Conservation (phyloP, 2,797 vertebrate species). For the Vipera latastei region DNA sequence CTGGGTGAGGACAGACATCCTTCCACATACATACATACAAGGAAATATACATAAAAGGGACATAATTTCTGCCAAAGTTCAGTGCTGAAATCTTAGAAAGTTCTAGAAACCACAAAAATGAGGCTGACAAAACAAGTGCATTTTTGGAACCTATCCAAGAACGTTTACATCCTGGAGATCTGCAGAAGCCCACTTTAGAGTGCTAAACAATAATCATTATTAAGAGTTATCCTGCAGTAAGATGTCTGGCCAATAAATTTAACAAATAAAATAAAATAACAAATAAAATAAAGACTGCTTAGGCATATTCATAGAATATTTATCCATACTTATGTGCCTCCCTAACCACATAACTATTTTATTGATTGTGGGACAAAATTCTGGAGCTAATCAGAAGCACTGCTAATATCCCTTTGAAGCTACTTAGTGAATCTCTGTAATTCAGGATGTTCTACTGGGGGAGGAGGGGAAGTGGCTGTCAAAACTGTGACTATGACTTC, state of each 20-base stretch:
- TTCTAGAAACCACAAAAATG: no score
- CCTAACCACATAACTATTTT: not conserved
- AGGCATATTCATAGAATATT: not conserved
- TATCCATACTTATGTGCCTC: not conserved
- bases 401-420: not conserved
- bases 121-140: not conserved
- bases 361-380: not conserved
- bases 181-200: not conserved
- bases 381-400: not conserved
- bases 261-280: no score
- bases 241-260: no score
- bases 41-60: not conserved
- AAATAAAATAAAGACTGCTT: no score
- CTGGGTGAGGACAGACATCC: not conserved
- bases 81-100: not conserved
- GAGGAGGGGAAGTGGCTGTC: not conserved
- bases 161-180: not conserved
- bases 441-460: not conserved
- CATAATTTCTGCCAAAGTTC: not conserved
- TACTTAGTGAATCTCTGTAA: not conserved
- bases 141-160: not conserved
- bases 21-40: not conserved
- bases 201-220: not conserved
- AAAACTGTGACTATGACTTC: not conserved
- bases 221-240: not conserved